A percentile compares a stretch with the other conserved stretches of the same genome.
phyloP scores from a whole-genome alignment of 35 echinoderm and acorn worm genomes.

The Heliocidaris tuberculata region DNA sequence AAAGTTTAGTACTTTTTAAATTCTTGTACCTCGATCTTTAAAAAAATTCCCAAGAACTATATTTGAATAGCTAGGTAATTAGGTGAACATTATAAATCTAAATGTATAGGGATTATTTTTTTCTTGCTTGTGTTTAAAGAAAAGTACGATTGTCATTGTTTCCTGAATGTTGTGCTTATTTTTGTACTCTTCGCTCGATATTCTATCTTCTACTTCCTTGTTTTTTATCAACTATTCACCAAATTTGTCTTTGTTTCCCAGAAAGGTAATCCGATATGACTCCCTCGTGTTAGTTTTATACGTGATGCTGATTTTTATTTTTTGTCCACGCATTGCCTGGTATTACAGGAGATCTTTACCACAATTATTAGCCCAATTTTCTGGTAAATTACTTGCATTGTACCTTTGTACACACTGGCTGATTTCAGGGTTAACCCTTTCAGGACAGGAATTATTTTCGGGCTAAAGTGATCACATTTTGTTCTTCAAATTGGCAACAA shows the following conservation, averaged over 20 bases:
- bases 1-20: too few species aligned
- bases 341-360: background rate
- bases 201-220: slow-evolving; percentile 6
- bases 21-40: background rate
- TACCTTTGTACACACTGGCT: too few species aligned
- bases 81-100: background rate
- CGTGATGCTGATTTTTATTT: background rate
- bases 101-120: background rate
- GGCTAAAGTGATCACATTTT: background rate
- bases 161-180: background rate
- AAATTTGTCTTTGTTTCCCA: background rate
- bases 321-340: background rate
- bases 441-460: background rate
- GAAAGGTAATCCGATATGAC: background rate
- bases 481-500: too few species aligned
- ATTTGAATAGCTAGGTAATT: background rate
- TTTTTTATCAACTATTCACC: background rate
- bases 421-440: background rate
- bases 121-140: background rate
- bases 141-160: background rate
- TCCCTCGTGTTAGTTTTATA: background rate
- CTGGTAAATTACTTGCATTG: background rate
- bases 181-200: background rate
- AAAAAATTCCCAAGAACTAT: background rate
- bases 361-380: too few species aligned